Evolutionary conservation across 2,113 vertebrate genomes (phyloP), one percentile per base, ranked within the genome.

Genomic region (Parus major): DNA sequence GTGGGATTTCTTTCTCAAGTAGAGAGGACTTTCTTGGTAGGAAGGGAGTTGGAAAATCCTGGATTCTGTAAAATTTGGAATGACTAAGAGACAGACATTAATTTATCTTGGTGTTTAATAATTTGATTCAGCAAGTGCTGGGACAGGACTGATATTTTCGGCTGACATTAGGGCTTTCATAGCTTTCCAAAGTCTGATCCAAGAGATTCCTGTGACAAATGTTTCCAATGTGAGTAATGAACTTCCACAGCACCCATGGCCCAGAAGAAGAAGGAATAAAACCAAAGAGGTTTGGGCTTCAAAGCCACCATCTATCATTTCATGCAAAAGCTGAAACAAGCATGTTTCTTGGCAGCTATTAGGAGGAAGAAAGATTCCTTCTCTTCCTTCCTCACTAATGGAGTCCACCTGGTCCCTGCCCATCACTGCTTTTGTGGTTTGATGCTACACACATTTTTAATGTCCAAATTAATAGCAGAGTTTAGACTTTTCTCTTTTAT

Each of bases 141-240:
- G 64, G 50, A 59, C 50, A 86, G 88, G 50, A 69, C 65, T 76
- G 75, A 70, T 95, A 46, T 95, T 95, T 96, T 96, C 77, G 7
- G 84, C 93, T 93, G 80, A 92, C 17, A 8, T 93, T 93, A 84
- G 73, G 93, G 64, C 90, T 97, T 97, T 96, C 93, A 88, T 82
- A 93, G 82, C 84, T 96, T 96, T 96, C 97, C 97, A 93, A 79
- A 90, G 75, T 19, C 88, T 1, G 9, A 92, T 97, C 95, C 96
- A 97, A 79, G 84, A 87, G 83, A 88, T 96, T 94, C 92, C 94
- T 97, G 93, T 96, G 95, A 80, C 73, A 94, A 97, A 96, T 93
- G 86, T 98, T 98, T 98, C 97, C 97, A 96, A 7, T 17, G 27
- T 98, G 98, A 97, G 91, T 98, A 98, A 98, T 97, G 94, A 87